Conservation (phyloP, 2,888 invertebrate genomes). For the Scaptomyza cyrtandrae region DNA sequence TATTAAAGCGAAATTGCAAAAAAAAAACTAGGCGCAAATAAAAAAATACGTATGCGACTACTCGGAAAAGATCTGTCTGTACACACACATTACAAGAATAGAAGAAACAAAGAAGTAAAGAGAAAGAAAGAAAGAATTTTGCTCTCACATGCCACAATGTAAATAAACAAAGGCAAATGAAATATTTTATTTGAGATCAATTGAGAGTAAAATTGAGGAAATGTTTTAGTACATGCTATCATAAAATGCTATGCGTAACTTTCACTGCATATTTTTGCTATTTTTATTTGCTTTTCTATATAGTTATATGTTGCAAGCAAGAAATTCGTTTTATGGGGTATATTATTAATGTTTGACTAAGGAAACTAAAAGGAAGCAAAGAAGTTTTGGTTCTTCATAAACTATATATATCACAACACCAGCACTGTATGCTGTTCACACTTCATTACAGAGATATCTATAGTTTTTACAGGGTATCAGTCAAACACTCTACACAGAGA, state of each 20-base stretch:
- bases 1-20: constrained; percentile 63
- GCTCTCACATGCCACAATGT: constrained; percentile 39
- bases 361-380: too few relatives aligned
- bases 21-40: constrained; percentile 28
- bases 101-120: constrained; percentile 1
- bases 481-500: constrained; percentile 5
- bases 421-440: too few relatives aligned
- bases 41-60: constrained; percentile 1
- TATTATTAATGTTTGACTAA: background rate
- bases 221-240: constrained; percentile 8
- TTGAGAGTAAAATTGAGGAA: constrained; percentile 14
- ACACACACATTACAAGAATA: constrained; percentile 5
- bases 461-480: constrained; percentile 21
- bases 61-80: constrained; percentile 15
- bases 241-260: constrained; percentile 26
- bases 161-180: constrained; percentile 55
- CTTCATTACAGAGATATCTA: too few relatives aligned
- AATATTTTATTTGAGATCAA: constrained; percentile 35
- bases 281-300: constrained; percentile 42
- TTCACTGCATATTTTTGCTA: constrained; percentile 45
- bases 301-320: constrained; percentile 1
- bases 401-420: too few relatives aligned
- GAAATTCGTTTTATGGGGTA: background rate
- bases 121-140: constrained; percentile 16
- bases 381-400: too few relatives aligned